Base-by-base conservation (phyloP, 1,140 invertebrate species). In the Drosophila tani region DNA sequence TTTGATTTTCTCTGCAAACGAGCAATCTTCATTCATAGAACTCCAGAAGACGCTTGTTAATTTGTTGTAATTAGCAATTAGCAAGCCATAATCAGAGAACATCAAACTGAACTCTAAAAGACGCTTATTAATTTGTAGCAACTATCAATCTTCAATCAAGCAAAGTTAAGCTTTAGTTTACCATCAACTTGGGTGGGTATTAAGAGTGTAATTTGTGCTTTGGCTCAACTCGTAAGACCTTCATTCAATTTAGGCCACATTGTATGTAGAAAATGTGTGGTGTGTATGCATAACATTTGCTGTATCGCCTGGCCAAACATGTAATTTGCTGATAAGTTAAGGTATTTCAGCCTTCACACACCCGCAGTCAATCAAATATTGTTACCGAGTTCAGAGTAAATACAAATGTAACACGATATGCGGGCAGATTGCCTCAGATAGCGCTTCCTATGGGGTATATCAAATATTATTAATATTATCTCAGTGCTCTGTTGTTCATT, bases 281-380 rank as follows among this genome's bases (percentile, higher is more conserved):
- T 24, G 4, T 24, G 45, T 71, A 19, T 47, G 68, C 17, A 32
- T 47, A 27, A n/a, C 27, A 65, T 65, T 45, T 69, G 15, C 32
- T 46, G 19, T 24, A 58, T 27, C 38, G 43, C 32, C 58, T 43
- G n/a, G 14, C 21, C 66, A 70, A 58, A 71, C 51, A 70, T 43
- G 51, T 70, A 73, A 73, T 70, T 73, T 59, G 27, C 66, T 59
- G 67, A 73, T 73, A 71, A 43, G 46, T 40, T 21, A 12, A 38
- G 63, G 38, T 12, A 40, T 27, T 68, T 46, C 11, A 14, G 24
- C 3, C 1, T 45, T 65, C 67, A 38, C 17, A 29, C n/a, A 35
- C 7, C 5, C 8, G 4, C 15, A 27, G 35, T 50, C 43, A 41
- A 73, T 73, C 21, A 73, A 73, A 71, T 71, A 51, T 58, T 14